These are phyloP conservation scores for Gallinago jamesoni DNA, from an alignment of 2,113 vertebrate species.

Conservation along the genomic window DNA sequence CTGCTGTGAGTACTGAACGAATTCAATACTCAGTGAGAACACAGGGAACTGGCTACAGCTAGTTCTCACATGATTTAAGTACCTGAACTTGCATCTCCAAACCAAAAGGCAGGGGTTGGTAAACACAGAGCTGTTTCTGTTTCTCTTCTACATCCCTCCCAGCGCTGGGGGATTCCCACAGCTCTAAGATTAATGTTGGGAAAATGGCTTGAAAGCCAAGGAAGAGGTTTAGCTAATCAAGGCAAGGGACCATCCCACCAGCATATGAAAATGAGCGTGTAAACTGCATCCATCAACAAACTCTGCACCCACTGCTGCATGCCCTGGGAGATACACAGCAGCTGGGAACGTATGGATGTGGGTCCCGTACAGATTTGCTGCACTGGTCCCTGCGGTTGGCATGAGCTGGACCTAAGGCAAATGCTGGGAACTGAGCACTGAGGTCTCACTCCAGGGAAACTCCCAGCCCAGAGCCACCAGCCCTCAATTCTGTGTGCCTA, in stretches of 20 bases:
- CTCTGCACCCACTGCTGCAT: rapidly evolving
- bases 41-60: not conserved
- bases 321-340: rapidly evolving
- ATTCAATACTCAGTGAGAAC: not conserved
- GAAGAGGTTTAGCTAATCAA: not conserved
- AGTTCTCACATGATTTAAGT: not conserved
- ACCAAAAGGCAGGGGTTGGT: not conserved
- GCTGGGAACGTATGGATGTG: not conserved
- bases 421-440: rapidly evolving
- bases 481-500: not conserved
- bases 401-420: not conserved
- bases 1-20: not conserved
- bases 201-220: not conserved
- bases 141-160: not conserved
- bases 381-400: not conserved
- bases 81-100: not conserved
- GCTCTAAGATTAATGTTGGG: not conserved
- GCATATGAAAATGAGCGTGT: rapidly evolving
- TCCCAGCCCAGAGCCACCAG: not conserved
- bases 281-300: not conserved
- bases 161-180: not conserved
- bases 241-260: not conserved
- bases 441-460: not conserved
- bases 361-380: not conserved
- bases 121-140: not conserved